A percentile compares a stretch with the other conserved stretches of the same genome.
These are phyloP conservation scores for Amblyornis subalaris DNA, from an alignment of 2,113 vertebrate species.

Conservation along the genomic window DNA sequence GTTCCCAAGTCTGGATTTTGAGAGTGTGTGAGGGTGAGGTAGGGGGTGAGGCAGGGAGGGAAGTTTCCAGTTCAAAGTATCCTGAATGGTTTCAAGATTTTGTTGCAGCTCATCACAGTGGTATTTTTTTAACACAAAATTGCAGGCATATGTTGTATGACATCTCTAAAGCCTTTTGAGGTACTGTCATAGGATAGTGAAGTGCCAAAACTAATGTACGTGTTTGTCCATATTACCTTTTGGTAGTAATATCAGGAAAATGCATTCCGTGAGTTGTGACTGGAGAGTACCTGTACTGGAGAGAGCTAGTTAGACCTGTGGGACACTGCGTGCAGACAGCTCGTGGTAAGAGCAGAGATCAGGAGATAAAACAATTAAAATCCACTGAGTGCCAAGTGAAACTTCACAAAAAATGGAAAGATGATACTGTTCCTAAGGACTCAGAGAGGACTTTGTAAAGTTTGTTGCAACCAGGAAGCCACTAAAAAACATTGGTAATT, in stretches of 20 bases:
- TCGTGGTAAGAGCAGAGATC: neutral
- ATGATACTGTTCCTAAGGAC: neutral
- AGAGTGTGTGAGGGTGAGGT: accelerated
- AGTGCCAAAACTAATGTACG: neutral
- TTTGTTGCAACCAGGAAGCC: neutral
- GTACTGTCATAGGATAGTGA: neutral
- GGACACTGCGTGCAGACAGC: neutral
- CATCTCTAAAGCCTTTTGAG: neutral
- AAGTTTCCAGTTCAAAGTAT: accelerated
- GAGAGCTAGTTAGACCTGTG: neutral
- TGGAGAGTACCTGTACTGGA: neutral
- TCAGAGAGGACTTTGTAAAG: neutral
- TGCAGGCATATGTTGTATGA: neutral
- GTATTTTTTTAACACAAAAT: neutral
- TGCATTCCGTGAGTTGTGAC: neutral
- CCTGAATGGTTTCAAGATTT: neutral
- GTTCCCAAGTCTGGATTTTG: neutral
- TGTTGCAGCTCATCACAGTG: neutral
- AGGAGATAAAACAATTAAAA: neutral
- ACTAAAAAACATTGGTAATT: neutral
- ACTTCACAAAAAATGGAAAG: neutral
- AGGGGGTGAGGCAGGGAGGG: accelerated
- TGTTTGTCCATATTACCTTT: neutral
- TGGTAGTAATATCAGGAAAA: neutral
- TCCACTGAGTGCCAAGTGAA: neutral